A percentile compares a stretch with the other conserved stretches of the same genome.
Conservation (phyloP, 2,888 invertebrate genomes). For the Torymus tubicola region DNA sequence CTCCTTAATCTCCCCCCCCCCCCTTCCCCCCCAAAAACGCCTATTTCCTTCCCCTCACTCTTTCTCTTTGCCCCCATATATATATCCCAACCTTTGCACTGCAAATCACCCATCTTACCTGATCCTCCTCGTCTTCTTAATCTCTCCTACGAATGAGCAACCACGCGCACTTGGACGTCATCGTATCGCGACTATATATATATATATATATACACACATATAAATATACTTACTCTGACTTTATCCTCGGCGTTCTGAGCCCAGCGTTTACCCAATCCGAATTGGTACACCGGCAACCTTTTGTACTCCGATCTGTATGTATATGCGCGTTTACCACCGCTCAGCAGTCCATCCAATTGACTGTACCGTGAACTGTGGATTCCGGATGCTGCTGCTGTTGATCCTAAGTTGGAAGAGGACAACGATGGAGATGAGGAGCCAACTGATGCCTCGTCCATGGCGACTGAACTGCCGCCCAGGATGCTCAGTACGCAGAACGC, state of each 20-base stretch:
- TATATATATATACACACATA: too few species aligned
- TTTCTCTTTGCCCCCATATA: too few species aligned
- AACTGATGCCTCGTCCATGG: constrained; percentile 61
- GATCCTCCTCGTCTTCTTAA: too few species aligned
- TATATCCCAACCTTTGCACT: too few species aligned
- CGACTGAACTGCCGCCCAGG: constrained; percentile 60
- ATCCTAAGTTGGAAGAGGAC: not conserved
- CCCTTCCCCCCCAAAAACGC: too few species aligned
- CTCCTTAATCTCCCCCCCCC: too few species aligned
- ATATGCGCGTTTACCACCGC: constrained; percentile 77
- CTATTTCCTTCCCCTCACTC: too few species aligned
- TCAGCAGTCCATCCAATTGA: not conserved
- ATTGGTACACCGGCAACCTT: constrained; percentile 78
- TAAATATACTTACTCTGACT: constrained; percentile 42
- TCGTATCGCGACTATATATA: too few species aligned
- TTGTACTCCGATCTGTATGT: constrained; percentile 83
- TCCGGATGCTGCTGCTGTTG: not conserved
- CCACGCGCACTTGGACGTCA: too few species aligned
- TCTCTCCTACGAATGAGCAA: too few species aligned
- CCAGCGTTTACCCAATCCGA: constrained; percentile 75
- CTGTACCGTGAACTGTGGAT: constrained; percentile 7
- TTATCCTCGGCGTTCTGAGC: constrained; percentile 71
- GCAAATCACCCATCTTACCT: too few species aligned
- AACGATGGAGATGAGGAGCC: not conserved
- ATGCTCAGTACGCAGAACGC: constrained; percentile 62